A percentile compares a stretch with the other conserved stretches of the same genome.
Conservation (phyloP, 2,888 invertebrate genomes). For the Leptura quadrifasciata region DNA sequence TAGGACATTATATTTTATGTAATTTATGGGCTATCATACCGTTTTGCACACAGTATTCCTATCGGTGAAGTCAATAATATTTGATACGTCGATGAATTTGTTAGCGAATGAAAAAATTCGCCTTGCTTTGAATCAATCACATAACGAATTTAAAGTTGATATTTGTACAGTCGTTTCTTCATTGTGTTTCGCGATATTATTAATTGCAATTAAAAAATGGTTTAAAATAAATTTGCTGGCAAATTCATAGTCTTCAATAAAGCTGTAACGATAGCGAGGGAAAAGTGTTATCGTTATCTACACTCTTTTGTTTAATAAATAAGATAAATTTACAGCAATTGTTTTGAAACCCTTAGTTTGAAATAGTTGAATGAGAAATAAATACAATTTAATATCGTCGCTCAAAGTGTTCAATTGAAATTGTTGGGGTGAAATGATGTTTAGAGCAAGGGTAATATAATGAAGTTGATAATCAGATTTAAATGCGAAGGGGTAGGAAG, state of each 20-base stretch:
- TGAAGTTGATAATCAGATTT: conserved; percentile 56
- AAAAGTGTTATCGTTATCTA: conserved; percentile 5
- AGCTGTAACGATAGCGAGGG: background rate
- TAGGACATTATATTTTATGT: conserved; percentile 47
- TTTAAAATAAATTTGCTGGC: too few species aligned
- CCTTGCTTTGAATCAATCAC: too few species aligned
- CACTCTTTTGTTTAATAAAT: conserved; percentile 3
- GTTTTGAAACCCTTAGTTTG: conserved; percentile 11
- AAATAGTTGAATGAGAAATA: conserved; percentile 26
- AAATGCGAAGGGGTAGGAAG: conserved; percentile 53
- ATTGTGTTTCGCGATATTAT: too few species aligned
- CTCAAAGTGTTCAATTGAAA: conserved; percentile 37
- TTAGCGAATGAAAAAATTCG: too few species aligned
- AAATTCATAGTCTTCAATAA: background rate
- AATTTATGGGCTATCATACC: conserved; percentile 26
- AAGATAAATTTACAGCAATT: background rate
- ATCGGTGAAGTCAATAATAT: background rate
- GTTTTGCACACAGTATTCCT: conserved; percentile 4
- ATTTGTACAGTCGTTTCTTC: too few species aligned
- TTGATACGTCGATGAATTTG: too few species aligned
- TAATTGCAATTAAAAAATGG: too few species aligned
- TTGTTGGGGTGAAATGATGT: conserved; percentile 47
- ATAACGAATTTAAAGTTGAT: too few species aligned
- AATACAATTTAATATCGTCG: conserved; percentile 33
- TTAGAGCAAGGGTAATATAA: conserved; percentile 54